phyloP scores from a whole-genome alignment of 2,888 invertebrate genomes.

The Camponotus fellah region DNA sequence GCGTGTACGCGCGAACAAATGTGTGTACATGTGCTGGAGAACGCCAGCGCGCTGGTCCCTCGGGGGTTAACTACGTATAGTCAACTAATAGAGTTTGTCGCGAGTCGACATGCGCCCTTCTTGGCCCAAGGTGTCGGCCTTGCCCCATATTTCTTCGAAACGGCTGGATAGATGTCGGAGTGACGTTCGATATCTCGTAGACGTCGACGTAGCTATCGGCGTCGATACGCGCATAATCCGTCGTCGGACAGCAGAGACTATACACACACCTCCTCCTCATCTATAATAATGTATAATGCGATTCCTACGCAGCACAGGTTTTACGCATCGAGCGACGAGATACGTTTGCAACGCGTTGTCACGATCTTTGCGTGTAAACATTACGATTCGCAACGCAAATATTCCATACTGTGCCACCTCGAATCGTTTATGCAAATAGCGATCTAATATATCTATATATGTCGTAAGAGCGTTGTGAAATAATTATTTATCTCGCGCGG shows the following conservation, averaged over 20 bases:
- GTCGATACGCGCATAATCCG: constrained; percentile 54
- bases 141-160: constrained; percentile 80
- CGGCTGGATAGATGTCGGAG: constrained; percentile 68
- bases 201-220: constrained; percentile 54
- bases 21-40: constrained; percentile 10
- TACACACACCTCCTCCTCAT: background rate
- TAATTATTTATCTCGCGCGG: constrained; percentile 34
- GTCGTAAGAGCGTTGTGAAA: constrained; percentile 23
- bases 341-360: background rate
- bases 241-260: constrained; percentile 6
- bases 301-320: constrained; percentile 5
- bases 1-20: constrained; percentile 7
- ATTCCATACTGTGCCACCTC: background rate
- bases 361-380: background rate
- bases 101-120: constrained; percentile 78
- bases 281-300: constrained; percentile 6
- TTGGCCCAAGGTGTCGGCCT: constrained; percentile 79
- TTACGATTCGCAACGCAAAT: background rate
- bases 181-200: constrained; percentile 76
- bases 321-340: background rate
- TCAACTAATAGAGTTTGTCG: constrained; percentile 75
- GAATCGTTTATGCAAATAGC: constrained; percentile 4
- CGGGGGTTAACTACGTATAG: constrained; percentile 74
- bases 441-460: constrained; percentile 9
- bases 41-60: constrained; percentile 61